Base-by-base conservation (phyloP, 2,797 vertebrate species). In the Avahi laniger region DNA sequence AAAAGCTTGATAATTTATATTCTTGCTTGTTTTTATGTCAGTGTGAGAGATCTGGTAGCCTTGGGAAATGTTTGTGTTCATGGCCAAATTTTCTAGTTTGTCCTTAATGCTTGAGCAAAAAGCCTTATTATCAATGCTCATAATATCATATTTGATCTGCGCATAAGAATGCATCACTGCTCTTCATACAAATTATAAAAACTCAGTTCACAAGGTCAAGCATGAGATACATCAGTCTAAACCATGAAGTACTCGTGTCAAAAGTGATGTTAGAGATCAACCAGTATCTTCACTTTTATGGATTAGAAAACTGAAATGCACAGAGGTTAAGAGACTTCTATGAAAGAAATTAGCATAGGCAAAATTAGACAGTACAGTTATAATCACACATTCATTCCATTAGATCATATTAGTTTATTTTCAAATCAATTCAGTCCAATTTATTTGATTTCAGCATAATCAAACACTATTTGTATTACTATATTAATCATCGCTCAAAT, bases 131-230 rank as follows among this genome's bases (percentile, higher is more conserved):
- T 75, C 46, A 83, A 24, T 20, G 15, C 26, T 50, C 43, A 30
- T 20, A 41, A 6, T 14, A 41, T 28, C 38, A 15, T 30, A 57
- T 91, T 93, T 76, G 50, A 33, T 94, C 17, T 41, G 26, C 88
- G 17, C 67, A 48, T 70, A 57, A 35, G 20, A 69, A 81, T 50
- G 22, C 8, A 79, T 92, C 54, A 61, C 3, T 2, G 2, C 41
- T 69, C n/a, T 88, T 91, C 54, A 78, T 48, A 26, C 24, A 92
- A 80, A 91, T 54, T 76, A 84, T 18, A 8, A 87, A 89, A 95
- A 76, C 35, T 43, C 33, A 28, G 15, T 18, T 61, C 18, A 14
- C 75, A 93, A 93, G 79, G 57, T 67, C 75, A 83, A 67, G 3
- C 48, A 33, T 26, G 79, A 65, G 48, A 38, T 3, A 17, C 6